A percentile compares a stretch with the other conserved stretches of the same genome.
phyloP scores from a whole-genome alignment of 2,113 vertebrate species.

The Collichthys lucidus region DNA sequence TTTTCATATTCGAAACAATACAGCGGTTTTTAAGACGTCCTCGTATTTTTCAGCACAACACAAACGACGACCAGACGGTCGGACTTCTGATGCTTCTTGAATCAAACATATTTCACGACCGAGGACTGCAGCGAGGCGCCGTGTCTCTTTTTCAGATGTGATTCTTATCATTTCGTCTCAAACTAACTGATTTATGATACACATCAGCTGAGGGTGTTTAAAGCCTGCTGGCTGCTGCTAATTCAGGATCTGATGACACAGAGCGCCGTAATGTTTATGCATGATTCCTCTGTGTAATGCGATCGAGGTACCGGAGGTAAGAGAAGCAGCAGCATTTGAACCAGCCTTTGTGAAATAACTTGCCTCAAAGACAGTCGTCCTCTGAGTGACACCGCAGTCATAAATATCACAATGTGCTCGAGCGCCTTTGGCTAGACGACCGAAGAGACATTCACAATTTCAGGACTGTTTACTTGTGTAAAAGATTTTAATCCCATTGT shows the following conservation, averaged over 20 bases:
- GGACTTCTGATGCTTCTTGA: background rate
- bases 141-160: background rate
- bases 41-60: background rate
- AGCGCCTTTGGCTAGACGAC: background rate
- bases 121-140: background rate
- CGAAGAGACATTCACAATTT: constrained; percentile 26
- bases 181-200: constrained; percentile 44
- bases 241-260: constrained; percentile 47
- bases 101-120: background rate
- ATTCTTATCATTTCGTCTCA: constrained; percentile 36
- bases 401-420: background rate
- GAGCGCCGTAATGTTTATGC: constrained; percentile 44
- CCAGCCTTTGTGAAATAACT: constrained; percentile 10
- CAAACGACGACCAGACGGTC: too few species aligned
- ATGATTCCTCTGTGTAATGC: constrained; percentile 34
- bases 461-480: background rate
- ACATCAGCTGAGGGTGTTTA: constrained; percentile 31
- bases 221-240: constrained; percentile 52
- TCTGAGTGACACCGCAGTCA: background rate
- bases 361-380: constrained; percentile 13
- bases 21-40: constrained; percentile 11
- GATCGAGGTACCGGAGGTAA: constrained; percentile 16
- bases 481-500: background rate
- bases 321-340: background rate
- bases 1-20: constrained; percentile 5